Percentiles rank a stretch among this genome's conserved stretches.
Conservation (phyloP, 2,797 vertebrate species). For the Iguana delicatissima region DNA sequence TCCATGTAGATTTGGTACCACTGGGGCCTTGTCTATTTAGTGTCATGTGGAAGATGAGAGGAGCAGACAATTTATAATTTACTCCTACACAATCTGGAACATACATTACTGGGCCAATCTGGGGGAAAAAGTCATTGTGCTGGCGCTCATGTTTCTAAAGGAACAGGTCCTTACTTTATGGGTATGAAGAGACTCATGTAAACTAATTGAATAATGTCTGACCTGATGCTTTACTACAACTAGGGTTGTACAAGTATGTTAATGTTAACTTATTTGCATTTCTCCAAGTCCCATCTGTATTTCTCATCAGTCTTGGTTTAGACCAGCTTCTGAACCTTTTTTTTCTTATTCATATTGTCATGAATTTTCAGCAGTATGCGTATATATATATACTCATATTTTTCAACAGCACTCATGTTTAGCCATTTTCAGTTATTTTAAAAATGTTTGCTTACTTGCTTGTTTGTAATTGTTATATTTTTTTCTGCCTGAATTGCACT, state of each 20-base stretch:
- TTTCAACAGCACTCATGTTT: neutral
- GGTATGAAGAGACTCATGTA: neutral
- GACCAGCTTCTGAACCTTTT: neutral
- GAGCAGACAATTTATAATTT: neutral
- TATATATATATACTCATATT: neutral
- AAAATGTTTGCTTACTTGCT: neutral
- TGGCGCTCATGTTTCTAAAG: neutral
- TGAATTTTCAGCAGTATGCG: neutral
- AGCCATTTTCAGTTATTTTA: neutral
- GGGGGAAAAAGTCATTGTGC: neutral
- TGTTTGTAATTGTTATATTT: neutral
- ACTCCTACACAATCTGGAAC: no score
- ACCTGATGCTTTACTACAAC: neutral
- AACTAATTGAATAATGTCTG: neutral
- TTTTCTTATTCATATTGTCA: neutral
- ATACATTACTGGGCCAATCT: neutral
- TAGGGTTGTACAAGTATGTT: neutral
- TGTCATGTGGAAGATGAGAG: no score
- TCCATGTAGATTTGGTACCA: neutral
- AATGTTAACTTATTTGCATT: neutral
- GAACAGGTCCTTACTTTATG: neutral
- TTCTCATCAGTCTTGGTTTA: neutral
- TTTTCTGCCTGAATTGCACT: no score
- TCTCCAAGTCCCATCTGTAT: neutral
- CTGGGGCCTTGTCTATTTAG: no score